A percentile compares a stretch with the other conserved stretches of the same genome.
Conservation (phyloP, 2,113 vertebrate species). For the Rallus limicola region DNA sequence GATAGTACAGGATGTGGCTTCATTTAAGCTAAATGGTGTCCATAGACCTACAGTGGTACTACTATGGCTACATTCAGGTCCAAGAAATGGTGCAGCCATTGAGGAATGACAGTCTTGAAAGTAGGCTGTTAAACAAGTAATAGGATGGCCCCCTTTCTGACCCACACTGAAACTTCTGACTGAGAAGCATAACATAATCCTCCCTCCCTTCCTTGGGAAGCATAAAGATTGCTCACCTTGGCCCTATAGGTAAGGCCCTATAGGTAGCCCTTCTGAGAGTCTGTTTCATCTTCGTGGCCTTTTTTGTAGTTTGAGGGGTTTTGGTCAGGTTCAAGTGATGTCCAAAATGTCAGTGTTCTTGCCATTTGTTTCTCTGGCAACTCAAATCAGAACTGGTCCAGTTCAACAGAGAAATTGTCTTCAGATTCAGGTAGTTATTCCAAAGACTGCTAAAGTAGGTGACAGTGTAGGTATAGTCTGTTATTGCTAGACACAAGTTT, state of each 20-base stretch:
- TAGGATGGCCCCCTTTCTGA: neutral
- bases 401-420: neutral
- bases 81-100: neutral
- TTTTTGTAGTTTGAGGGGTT: neutral
- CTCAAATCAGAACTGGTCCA: neutral
- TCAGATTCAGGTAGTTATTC: neutral
- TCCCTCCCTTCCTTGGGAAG: neutral
- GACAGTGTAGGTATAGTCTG: neutral
- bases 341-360: neutral
- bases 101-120: neutral
- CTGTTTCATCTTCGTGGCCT: neutral
- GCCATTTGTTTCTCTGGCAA: neutral
- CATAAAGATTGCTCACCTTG: neutral
- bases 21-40: neutral
- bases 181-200: neutral
- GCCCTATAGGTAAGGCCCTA: neutral
- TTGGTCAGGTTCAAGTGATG: neutral
- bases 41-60: neutral
- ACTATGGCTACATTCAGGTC: neutral
- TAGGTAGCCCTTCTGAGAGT: neutral
- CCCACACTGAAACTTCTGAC: neutral
- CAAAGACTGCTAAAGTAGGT: neutral
- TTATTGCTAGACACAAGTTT: neutral
- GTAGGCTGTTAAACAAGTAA: neutral
- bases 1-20: neutral